Evolutionary conservation across 2,888 invertebrate genomes (phyloP), one percentile per base, ranked within the genome.

Genomic region (Drosophila fulvimacula): DNA sequence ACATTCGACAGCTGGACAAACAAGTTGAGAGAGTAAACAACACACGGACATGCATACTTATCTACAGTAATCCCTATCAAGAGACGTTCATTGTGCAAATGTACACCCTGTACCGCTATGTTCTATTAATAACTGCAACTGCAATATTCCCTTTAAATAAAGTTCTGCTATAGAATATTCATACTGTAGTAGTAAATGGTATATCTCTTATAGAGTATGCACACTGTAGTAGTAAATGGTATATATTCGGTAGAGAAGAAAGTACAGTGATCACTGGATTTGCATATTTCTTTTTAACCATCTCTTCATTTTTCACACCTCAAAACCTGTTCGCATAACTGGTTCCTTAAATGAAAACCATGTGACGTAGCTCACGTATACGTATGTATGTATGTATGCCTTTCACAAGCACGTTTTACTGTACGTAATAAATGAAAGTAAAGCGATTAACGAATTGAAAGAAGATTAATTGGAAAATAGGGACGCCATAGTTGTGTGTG

Each of bases 401-500:
- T 55, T 58, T 58, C 21, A 42, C 21, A n/a, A 42, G 42, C 51
- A 24, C 11, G 15, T 9, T 32, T 51, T 21, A 36, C 63, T 46
- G 52, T 44, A 46, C 7, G 6, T 1, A 21, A n/a, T 7, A 21
- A 19, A 24, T 38, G 52, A 52, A 52, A 52, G 36, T 46, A 7
- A 3, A 27, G 1, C 38, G 17, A 11, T 41, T 36, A 38, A 41
- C 19, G 3, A 42, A 38, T 5, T 48, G 17, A 21, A 55, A 11
- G 11, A 21, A 30, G 9, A 17, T 65, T 49, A 49, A 58, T 83
- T 83, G 69, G 72, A 83, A 87, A 89, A 84, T 70, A 83, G 88
- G 83, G 89, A 89, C 88, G 83, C 89, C 89, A 88, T 89, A 73
- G 85, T 87, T 84, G 79, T 73, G 79, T 73, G 77, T 80, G 68